Conservation (phyloP, 2,113 vertebrate genomes). For the Melanerpes formicivorus region DNA sequence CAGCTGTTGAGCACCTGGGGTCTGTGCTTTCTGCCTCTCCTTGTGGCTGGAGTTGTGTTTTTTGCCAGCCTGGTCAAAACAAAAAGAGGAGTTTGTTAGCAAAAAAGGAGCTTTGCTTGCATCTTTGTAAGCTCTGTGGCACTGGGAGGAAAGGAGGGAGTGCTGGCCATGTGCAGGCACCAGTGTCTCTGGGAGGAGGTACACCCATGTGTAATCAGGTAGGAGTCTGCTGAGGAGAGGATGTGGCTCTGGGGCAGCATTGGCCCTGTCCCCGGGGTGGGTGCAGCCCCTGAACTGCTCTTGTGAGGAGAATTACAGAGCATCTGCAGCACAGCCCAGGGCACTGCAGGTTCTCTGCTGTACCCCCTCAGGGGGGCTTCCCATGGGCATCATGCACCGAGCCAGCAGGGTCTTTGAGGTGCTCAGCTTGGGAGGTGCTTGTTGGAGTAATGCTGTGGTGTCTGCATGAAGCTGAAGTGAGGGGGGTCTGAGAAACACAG, state of each 20-base stretch:
- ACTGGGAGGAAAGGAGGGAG: neutral
- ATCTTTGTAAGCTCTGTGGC: neutral
- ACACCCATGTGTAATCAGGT: neutral
- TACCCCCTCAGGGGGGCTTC: neutral
- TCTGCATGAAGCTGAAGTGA: neutral
- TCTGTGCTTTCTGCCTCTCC: neutral
- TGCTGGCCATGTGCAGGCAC: rapidly evolving
- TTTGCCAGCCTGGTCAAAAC: neutral
- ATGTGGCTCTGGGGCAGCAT: neutral
- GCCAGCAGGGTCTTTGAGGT: neutral
- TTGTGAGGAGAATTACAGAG: neutral
- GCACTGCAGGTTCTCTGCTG: neutral
- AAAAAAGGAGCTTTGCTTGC: neutral
- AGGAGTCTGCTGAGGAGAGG: neutral
- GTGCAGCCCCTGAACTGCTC: neutral
- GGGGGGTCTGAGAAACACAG: constrained; percentile 7
- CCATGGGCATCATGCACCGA: neutral
- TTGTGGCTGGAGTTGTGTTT: neutral
- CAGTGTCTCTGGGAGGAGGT: neutral
- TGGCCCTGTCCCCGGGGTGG: neutral
- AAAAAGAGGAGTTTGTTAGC: neutral
- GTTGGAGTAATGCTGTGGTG: neutral
- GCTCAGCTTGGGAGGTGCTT: neutral
- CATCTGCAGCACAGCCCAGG: neutral
- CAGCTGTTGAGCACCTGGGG: neutral